Evolutionary conservation across 2,797 vertebrate species (phyloP).

Genomic region (Coregonus suidteri): DNA sequence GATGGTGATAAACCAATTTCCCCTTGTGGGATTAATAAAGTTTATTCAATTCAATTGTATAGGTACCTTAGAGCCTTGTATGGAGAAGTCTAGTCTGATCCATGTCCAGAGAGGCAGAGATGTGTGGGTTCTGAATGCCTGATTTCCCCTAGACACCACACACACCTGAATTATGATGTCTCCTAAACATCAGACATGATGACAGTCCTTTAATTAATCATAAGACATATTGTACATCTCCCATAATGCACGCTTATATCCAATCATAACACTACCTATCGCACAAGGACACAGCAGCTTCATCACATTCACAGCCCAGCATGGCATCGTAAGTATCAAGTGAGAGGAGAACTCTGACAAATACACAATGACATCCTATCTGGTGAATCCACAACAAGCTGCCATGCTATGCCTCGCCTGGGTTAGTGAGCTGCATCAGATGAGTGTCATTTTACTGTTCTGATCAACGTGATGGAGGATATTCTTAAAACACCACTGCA

Average conservation of each 20-base stretch:
- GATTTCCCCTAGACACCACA: constrained; percentile 77
- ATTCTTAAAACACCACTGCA: constrained; percentile 79
- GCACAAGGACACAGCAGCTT: background rate
- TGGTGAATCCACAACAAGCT: constrained; percentile 34
- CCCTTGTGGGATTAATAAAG: background rate
- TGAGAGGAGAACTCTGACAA: constrained; percentile 37
- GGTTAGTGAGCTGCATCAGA: constrained; percentile 82
- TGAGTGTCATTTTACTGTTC: constrained; percentile 74
- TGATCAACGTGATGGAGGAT: constrained; percentile 86
- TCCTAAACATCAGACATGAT: constrained; percentile 73
- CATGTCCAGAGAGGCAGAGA: constrained; percentile 81
- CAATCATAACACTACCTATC: constrained; percentile 33
- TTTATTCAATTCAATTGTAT: background rate
- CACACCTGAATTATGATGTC: constrained; percentile 85
- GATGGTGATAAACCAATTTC: background rate
- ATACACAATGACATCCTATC: constrained; percentile 25
- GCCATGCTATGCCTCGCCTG: constrained; percentile 78
- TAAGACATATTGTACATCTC: constrained; percentile 19
- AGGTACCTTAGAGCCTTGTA: constrained; percentile 82
- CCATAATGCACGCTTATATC: constrained; percentile 38
- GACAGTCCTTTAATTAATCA: constrained; percentile 42
- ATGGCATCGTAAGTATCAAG: constrained; percentile 31
- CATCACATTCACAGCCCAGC: background rate
- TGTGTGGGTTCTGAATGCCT: constrained; percentile 78
- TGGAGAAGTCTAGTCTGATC: constrained; percentile 85